Evolutionary conservation across 2,113 vertebrate genomes (phyloP), one percentile per base, ranked within the genome.

Genomic region (Naja naja): DNA sequence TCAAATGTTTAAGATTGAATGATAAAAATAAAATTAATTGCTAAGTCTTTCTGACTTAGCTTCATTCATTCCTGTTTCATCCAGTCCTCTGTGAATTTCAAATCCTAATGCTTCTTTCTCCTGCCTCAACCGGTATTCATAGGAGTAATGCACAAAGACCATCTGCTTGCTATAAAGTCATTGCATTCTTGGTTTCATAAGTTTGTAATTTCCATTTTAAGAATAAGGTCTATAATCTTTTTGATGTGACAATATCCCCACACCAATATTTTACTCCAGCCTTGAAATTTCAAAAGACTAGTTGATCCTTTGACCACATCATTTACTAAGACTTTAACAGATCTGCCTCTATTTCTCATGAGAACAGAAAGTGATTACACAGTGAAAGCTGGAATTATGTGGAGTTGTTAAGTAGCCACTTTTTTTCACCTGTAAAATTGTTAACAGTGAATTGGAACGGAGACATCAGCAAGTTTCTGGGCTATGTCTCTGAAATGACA

Each of bases 11-110:
- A 74, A 93, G 93, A 94, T 92, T 93, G 92, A 22, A 30, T 16
- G 85, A 95, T 64, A 95, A 95, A 95, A 64, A 93, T 89, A 95
- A 91, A 96, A 95, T 95, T 94, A 93, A 0, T 95, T 96, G 52
- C 87, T 93, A 92, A 96, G 95, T 4, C 54, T 96, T 45, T 94
- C 39, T 87, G 89, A 94, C 30, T 69, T 69, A 97, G 6, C 2
- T 69, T 69, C 30, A 69, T 69, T 34, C 30, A 34, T 69, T 69
- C 64, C 64, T 92, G 20, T 95, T 96, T 96, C 94, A 96, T 88
- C 87, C 94, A 74, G 92, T 97, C 60, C 45, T 94, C 87, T 94
- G 47, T 94, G 58, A 30, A 89, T 69, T 95, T 89, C 30, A 52
- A 94, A 95, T 95, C 91, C 74, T 60, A 91, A 93, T 54, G 34